phyloP scores from a whole-genome alignment of 1,140 invertebrate species.

The Nebria ingens region DNA sequence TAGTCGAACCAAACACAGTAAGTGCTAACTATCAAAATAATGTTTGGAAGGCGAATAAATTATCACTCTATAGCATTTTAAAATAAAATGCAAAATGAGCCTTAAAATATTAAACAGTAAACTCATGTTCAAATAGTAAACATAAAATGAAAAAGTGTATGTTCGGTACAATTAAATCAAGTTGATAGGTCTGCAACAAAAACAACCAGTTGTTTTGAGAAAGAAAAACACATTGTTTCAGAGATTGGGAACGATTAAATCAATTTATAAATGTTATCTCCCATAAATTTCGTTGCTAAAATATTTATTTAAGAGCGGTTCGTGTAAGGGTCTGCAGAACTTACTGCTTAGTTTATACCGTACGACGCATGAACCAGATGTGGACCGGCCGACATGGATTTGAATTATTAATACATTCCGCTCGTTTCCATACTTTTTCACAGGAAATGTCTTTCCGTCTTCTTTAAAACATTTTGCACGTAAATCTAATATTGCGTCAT shows the following conservation, averaged over 20 bases:
- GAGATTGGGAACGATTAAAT: background rate
- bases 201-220: no score
- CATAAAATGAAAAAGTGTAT: no score
- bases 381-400: background rate
- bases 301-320: conserved; percentile 1
- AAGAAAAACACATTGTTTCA: background rate
- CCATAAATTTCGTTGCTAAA: conserved; percentile 1
- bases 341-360: background rate
- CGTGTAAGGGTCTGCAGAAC: background rate
- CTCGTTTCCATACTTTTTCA: conserved; percentile 9
- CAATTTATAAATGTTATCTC: conserved; percentile 7
- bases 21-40: no score
- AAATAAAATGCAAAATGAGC: no score
- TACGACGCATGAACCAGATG: conserved; percentile 2
- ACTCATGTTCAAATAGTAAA: no score
- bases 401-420: conserved; percentile 7
- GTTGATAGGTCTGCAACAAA: no score
- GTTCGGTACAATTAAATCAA: no score
- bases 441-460: conserved; percentile 2
- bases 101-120: no score
- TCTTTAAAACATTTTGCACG: conserved; percentile 1
- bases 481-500: conserved; percentile 1
- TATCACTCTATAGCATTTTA: no score
- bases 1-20: no score
- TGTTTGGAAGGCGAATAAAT: no score